Evolutionary conservation across 2,113 vertebrate genomes (phyloP).

Genomic region (Psilopsiagon aurifrons): DNA sequence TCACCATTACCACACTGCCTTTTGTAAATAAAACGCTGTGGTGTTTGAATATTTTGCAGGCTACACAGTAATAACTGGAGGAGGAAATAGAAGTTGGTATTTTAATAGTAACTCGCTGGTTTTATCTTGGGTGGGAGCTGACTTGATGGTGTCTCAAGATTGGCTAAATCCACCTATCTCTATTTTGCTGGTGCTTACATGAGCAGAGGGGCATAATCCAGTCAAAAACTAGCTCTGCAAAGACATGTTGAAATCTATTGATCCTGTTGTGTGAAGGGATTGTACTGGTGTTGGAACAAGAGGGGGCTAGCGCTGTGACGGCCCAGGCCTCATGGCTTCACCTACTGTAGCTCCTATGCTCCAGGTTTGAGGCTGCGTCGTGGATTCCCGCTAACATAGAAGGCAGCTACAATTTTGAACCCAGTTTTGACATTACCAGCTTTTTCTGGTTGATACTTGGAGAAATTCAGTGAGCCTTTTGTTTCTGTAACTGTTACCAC

Average conservation of each 20-base stretch:
- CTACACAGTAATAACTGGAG: slow-evolving; percentile 6
- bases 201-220: background rate
- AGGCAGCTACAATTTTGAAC: background rate
- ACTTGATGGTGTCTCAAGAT: background rate
- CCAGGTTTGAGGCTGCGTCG: background rate
- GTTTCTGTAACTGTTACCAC: background rate
- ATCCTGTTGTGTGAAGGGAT: background rate
- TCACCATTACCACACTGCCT: background rate
- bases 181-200: background rate
- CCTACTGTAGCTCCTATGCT: background rate
- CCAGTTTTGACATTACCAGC: background rate
- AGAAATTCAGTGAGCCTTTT: background rate
- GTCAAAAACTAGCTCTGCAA: background rate
- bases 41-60: slow-evolving; percentile 14
- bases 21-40: background rate
- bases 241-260: background rate
- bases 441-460: background rate
- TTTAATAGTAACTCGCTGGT: background rate
- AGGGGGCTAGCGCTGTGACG: background rate
- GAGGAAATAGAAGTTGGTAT: background rate
- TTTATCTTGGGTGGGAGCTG: background rate
- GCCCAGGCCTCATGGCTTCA: background rate
- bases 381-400: background rate
- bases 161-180: background rate
- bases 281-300: background rate